Base-by-base conservation (phyloP, 2,888 invertebrate species). In the Furcula furcula region DNA sequence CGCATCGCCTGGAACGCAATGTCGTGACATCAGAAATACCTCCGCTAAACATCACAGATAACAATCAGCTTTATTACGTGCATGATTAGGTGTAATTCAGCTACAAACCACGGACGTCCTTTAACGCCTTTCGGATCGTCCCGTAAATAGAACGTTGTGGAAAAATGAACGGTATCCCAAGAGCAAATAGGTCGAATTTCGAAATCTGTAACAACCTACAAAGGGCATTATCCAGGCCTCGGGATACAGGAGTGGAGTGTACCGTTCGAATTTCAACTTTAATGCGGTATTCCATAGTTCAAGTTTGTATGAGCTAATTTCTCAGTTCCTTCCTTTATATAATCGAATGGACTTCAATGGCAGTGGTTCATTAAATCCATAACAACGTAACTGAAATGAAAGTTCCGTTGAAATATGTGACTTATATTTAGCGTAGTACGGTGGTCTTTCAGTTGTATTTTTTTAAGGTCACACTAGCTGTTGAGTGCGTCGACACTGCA, bases 1-100 rank as follows among this genome's bases (percentile, higher is more conserved):
- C 83, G 84, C 85, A 77, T 76, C 73, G 75, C 61, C 69, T 57
- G 84, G 84, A 82, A 86, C 86, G 82, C 79, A 82, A 85, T 85
- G 81, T 83, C 83, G 71, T 76, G 83, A 78, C 83, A 77, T 70
- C 62, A 50, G 50, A 63, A 38, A 33, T 43, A 34, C 44, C 38
- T 31, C 27, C 25, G 27, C 37, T 51, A 42, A 10, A 34, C n/a
- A 46, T 19, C 0, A 12, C 43, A 59, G 39, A 0, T 35, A 2
- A 70, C 26, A 44, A 22, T 16, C 36, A 40, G 67, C 59, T 37
- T 40, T 65, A 55, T 1, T 0, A 0, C 0, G 0, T 2, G 7
- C 0, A 0, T 0, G 1, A 37, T 41, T 59, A 44, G 39, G 44
- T 33, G 19, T 3, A 46, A 43, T 44, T 52, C 54, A 2, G 7